Conservation (phyloP, 2,797 vertebrate genomes). For the Manis pentadactyla region DNA sequence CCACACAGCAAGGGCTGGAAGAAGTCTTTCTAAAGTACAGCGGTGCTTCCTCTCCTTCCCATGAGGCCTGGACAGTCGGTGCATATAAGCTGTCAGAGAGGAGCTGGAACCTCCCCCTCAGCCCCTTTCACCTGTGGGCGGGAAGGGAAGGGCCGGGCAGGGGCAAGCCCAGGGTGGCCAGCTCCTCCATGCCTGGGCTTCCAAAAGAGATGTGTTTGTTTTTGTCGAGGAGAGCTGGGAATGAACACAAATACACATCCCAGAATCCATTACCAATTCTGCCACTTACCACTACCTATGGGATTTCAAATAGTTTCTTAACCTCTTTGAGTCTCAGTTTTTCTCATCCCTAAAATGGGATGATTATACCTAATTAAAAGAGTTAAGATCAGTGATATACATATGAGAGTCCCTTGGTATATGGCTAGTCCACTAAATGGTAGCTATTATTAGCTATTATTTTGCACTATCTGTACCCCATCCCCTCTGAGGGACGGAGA, state of each 20-base stretch:
- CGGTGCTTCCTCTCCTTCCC: neutral
- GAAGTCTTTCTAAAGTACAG: neutral
- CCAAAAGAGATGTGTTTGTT: neutral
- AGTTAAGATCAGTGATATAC: neutral
- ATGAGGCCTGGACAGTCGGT: neutral
- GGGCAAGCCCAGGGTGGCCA: neutral
- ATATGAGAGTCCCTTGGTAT: neutral
- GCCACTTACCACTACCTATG: neutral
- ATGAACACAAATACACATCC: neutral
- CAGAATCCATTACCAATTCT: neutral
- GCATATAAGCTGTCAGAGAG: neutral
- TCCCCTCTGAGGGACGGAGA: neutral
- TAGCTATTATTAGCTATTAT: neutral
- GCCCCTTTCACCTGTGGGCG: neutral
- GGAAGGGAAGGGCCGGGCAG: neutral
- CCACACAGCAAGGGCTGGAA: neutral
- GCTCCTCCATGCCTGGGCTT: neutral
- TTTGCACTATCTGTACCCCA: neutral
- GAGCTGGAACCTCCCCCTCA: neutral
- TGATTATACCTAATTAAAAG: neutral
- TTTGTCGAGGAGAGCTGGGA: neutral
- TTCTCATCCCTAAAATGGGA: constrained; percentile 24
- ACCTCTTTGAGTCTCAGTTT: neutral
- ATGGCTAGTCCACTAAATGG: neutral
- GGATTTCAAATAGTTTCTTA: neutral